Conservation (phyloP, 2,888 invertebrate genomes). For the Orthosia incerta region DNA sequence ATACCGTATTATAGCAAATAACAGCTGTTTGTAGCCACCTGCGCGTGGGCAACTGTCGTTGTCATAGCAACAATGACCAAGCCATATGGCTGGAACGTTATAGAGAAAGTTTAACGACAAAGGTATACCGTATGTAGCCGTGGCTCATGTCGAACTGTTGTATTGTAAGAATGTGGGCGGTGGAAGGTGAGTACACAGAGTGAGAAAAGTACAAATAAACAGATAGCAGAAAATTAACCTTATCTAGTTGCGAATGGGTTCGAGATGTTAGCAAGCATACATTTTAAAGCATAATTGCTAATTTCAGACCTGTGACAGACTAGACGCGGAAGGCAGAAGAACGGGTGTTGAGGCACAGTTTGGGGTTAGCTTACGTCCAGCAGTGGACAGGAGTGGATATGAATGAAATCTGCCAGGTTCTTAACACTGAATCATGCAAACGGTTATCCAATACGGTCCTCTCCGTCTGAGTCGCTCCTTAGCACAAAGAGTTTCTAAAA, state of each 20-base stretch:
- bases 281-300: background rate
- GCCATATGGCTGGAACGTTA: constrained; percentile 73
- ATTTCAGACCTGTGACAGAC: background rate
- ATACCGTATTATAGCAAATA: constrained; percentile 52
- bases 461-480: background rate
- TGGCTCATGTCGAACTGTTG: constrained; percentile 16
- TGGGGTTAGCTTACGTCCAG: no score
- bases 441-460: background rate
- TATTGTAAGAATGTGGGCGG: background rate
- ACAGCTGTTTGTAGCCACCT: constrained; percentile 83
- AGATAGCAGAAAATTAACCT: background rate
- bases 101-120: constrained; percentile 54
- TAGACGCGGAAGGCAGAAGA: no score
- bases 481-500: background rate
- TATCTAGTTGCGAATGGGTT: background rate
- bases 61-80: constrained; percentile 73
- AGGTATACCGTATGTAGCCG: background rate
- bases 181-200: background rate
- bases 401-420: background rate
- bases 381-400: no score
- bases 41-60: constrained; percentile 80
- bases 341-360: no score
- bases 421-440: no score
- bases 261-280: background rate
- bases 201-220: background rate